Evolutionary conservation across 1,140 invertebrate genomes (phyloP).

Genomic region (Drosophila rhopaloa): DNA sequence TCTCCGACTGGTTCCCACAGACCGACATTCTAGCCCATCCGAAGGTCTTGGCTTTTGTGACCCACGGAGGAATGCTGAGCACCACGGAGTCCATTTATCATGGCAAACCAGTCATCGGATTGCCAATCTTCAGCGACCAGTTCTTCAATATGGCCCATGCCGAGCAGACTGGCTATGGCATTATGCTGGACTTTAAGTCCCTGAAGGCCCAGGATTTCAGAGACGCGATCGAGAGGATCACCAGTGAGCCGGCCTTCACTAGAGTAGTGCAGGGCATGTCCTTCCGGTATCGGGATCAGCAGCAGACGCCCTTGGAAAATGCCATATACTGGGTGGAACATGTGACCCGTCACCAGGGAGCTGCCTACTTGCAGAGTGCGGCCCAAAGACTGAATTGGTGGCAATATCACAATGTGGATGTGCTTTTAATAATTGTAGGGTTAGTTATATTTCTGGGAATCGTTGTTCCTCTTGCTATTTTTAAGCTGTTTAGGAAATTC

Average conservation of each 20-base stretch:
- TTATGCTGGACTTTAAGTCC: constrained; percentile 37
- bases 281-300: constrained; percentile 87
- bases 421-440: constrained; percentile 31
- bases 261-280: constrained; percentile 84
- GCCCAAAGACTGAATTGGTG: constrained; percentile 57
- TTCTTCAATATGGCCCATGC: constrained; percentile 65
- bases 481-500: not conserved
- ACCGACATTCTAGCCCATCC: constrained; percentile 87
- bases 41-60: constrained; percentile 87
- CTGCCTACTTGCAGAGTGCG: constrained; percentile 64
- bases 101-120: constrained; percentile 87
- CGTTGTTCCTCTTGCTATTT: constrained; percentile 19
- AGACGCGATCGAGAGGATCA: constrained; percentile 53
- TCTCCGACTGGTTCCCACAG: constrained; percentile 88
- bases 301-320: constrained; percentile 87
- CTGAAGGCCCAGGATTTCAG: constrained; percentile 32
- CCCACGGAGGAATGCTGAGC: constrained; percentile 87
- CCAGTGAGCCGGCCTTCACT: constrained; percentile 49
- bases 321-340: constrained; percentile 90
- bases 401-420: constrained; percentile 63
- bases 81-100: constrained; percentile 87
- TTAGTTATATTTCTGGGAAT: not conserved
- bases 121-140: constrained; percentile 87
- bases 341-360: constrained; percentile 87
- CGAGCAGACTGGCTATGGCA: constrained; percentile 56